A percentile compares a stretch with the other conserved stretches of the same genome.
These are phyloP conservation scores for Eulemur macaco DNA, from an alignment of 2,113 vertebrate genomes.

Conservation along the genomic window DNA sequence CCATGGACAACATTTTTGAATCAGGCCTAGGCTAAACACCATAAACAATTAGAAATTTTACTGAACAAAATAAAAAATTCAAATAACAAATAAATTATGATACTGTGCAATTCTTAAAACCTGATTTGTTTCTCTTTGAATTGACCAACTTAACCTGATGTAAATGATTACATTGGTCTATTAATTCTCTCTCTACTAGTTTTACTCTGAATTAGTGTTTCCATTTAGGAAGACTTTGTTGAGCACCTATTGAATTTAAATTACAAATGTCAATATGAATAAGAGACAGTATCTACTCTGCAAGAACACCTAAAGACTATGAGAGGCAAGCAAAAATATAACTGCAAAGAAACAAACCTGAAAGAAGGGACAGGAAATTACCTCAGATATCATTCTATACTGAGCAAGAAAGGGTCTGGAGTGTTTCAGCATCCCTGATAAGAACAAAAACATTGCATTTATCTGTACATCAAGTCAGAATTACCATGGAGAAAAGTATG, in stretches of 20 bases:
- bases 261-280: neutral
- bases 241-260: neutral
- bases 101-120: neutral
- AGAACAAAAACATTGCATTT: neutral
- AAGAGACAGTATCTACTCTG: neutral
- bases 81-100: neutral
- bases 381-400: neutral
- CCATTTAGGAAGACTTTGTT: neutral
- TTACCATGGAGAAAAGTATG: too few relatives aligned
- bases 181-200: neutral
- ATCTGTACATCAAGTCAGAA: neutral
- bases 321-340: neutral
- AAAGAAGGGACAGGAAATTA: neutral
- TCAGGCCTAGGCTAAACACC: neutral
- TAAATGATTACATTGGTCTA: neutral
- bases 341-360: neutral
- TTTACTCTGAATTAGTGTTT: neutral
- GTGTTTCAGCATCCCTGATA: neutral
- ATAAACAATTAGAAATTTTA: neutral
- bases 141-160: neutral
- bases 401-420: neutral
- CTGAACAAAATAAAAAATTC: neutral
- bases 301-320: neutral
- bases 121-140: neutral
- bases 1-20: neutral